Evolutionary conservation across 2,113 vertebrate genomes (phyloP), one percentile per base, ranked within the genome.

Genomic region (Paratilapia polleni): DNA sequence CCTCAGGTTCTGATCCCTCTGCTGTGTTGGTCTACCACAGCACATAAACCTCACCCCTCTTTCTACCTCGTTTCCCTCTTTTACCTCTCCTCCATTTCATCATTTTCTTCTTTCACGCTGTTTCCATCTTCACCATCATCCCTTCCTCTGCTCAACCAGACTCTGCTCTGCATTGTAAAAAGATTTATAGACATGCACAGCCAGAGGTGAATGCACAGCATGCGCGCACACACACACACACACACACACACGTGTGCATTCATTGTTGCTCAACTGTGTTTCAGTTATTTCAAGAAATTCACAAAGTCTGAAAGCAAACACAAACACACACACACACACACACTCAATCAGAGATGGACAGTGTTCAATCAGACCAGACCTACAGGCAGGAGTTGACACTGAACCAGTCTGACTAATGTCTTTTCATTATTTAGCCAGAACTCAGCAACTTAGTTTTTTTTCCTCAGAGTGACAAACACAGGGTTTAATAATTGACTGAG

Each of bases 161-260:
- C 75, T 68, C 61, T 36, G 73, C 80, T 78, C 85, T 87, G 79
- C 82, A 82, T 78, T 38, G 26, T 68, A 77, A 86, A 88, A 77
- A 77, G 70, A 91, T 89, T 68, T 82, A 70, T 22, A 81, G 68
- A 74, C 84, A 43, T 20, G 36, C 76, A 83, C 59, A 75, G 73
- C 58, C 76, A 74, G 85, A 58, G 36, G 60, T 74, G 52, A 78
- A 60, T 3, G 4, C 66, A 66, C 61, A 81, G 10, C 31, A 12
- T 28, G 15, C 41, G 5, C 26, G 22, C 26, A 57, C 26, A 41
- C 64, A 58, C 36, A 75, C 59, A 57, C 17, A 31, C 54, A 41
- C 58, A 70, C 62, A 49, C 49, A 80, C 9, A 59, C 6, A 59
- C 2, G 61, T 61, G 26, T 63, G 43, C 58, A 41, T 62, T 75